Evolutionary conservation across 2,888 invertebrate genomes (phyloP).

Genomic region (Sylvicola cinctus): DNA sequence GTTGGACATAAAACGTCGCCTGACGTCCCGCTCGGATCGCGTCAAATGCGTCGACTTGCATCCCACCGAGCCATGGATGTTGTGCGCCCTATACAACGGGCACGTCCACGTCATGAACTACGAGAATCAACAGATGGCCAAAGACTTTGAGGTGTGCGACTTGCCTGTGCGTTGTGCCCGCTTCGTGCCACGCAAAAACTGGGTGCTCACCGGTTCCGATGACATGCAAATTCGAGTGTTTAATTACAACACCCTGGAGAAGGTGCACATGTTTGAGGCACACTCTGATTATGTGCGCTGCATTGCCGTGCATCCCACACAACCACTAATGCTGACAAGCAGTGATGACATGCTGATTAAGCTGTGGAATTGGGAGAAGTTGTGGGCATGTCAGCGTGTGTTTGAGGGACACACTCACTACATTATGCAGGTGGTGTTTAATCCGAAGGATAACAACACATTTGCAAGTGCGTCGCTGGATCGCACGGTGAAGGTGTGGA

Average conservation of each 20-base stretch:
- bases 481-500: constrained; percentile 96
- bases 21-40: constrained; percentile 93
- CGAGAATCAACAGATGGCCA: constrained; percentile 79
- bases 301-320: constrained; percentile 92
- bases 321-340: constrained; percentile 88
- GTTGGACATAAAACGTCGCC: constrained; percentile 92
- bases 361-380: constrained; percentile 99
- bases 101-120: constrained; percentile 99
- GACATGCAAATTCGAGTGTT: constrained; percentile 89
- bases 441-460: constrained; percentile 99
- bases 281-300: constrained; percentile 96
- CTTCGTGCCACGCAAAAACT: constrained; percentile 94
- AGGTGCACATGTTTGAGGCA: constrained; percentile 90
- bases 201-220: constrained; percentile 96
- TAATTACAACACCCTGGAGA: constrained; percentile 96
- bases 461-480: constrained; percentile 99
- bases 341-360: constrained; percentile 98
- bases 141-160: constrained; percentile 87
- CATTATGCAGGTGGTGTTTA: constrained; percentile 98
- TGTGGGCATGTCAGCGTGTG: constrained; percentile 94
- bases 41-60: constrained; percentile 97
- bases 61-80: constrained; percentile 96
- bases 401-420: constrained; percentile 99
- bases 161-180: constrained; percentile 89
- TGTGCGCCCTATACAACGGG: constrained; percentile 95